Evolutionary conservation across 64 coral and sea anemone species (phyloP), one percentile per base, ranked within the genome.

Genomic region (Actinia tenebrosa): DNA sequence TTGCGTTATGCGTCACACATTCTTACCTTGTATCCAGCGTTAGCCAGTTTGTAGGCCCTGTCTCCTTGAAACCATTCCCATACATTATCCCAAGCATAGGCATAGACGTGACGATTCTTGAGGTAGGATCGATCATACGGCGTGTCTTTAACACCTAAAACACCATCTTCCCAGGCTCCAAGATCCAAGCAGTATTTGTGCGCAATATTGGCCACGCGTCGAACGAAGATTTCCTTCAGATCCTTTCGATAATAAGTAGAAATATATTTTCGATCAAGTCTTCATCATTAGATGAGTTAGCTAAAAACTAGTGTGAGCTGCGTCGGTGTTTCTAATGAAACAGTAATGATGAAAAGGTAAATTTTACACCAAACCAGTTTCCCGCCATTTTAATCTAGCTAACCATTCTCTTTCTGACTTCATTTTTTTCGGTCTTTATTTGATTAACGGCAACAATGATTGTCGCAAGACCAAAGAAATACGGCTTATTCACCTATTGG

Each of bases 61-160:
- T 93, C 86, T 26, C 94, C 94, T 16, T 96, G 94, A 44, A 86
- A 88, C 94, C 94, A 96, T 86, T 96, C 94, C 94, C 94, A 96
- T 18, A 96, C 94, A 7, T 96, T 96, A 84, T 96, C 94, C 94
- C 94, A 96, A 10, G 94, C 94, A 45, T 96, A 93, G 8, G 94
- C 94, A 58, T 93, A 96, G 0, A 96, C 94, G 7, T 93, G 87
- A 37, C 85, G 87, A 68, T 96, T 96, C 75, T 90, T 92, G 26
- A 96, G 69, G 46, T 90, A 93, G n/a, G 77, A 87, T 45, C 94
- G 79, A 64, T 96, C 91, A 56, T 96, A 96, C 7, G 94, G 94
- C 56, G 88, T 96, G 63, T 96, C 91, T 58, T 96, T 96, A 11
- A 96, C 91, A 7, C 94, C 94, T 6, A 96, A 83, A 7, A 96